Conservation (phyloP, 2,797 vertebrate species). For the Siniperca obscura region DNA sequence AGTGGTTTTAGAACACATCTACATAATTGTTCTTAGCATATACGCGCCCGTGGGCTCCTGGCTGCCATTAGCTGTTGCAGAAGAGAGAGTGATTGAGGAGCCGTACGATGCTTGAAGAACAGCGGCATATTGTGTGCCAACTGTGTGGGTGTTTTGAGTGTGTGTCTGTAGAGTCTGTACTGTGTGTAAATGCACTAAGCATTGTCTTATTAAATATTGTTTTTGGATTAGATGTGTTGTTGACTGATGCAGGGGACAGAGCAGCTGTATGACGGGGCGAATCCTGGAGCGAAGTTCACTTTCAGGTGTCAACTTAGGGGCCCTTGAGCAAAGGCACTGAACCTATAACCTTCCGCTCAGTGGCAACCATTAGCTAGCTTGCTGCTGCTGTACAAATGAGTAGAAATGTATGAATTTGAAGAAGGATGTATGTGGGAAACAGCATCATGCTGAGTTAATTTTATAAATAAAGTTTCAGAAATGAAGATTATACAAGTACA, state of each 20-base stretch:
- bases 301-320: neutral
- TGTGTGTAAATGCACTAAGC: conserved; percentile 32
- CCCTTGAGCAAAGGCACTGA: neutral
- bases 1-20: conserved; percentile 80
- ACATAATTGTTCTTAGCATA: conserved; percentile 81
- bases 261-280: conserved; percentile 11
- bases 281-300: neutral
- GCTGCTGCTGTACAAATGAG: neutral
- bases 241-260: neutral
- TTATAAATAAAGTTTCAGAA: conserved; percentile 9
- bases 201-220: conserved; percentile 32
- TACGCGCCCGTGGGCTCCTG: conserved; percentile 61
- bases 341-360: neutral
- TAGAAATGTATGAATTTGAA: neutral
- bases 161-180: neutral
- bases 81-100: conserved; percentile 65
- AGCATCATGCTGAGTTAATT: conserved; percentile 3
- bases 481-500: conserved; percentile 1
- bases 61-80: conserved; percentile 72
- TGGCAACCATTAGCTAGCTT: neutral
- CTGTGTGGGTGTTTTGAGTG: conserved; percentile 66
- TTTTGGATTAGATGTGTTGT: conserved; percentile 21
- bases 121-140: conserved; percentile 49
- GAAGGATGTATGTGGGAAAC: conserved; percentile 10
- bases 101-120: conserved; percentile 56